These are phyloP conservation scores for Leptosomus discolor DNA, from an alignment of 2,113 vertebrate genomes.

Conservation along the genomic window DNA sequence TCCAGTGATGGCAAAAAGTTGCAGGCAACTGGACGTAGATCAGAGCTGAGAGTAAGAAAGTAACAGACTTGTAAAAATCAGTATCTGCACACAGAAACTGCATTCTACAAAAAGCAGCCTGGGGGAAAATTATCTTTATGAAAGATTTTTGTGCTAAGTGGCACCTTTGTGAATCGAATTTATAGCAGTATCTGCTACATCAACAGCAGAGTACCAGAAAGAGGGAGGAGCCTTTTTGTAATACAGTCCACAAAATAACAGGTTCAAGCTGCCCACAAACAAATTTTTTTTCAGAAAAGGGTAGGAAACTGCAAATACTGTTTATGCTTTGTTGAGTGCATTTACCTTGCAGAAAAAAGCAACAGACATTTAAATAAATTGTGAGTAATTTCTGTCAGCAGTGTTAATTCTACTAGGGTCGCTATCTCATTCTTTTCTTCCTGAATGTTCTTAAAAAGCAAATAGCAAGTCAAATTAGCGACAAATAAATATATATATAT, in stretches of 20 bases:
- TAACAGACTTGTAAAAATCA: conserved; percentile 29
- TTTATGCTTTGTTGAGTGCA: background rate
- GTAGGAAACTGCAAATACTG: background rate
- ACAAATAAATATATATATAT: background rate
- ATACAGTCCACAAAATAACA: background rate
- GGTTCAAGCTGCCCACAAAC: background rate
- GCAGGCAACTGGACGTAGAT: background rate
- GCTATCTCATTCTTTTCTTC: background rate
- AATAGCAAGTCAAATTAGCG: background rate
- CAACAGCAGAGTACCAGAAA: background rate
- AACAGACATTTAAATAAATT: background rate
- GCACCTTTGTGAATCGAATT: background rate
- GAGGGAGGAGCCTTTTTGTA: background rate
- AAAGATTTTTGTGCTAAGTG: background rate
- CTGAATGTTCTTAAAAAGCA: background rate
- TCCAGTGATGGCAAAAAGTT: background rate
- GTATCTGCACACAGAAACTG: background rate
- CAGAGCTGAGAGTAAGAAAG: conserved; percentile 1
- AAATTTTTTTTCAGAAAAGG: background rate
- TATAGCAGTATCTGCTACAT: background rate
- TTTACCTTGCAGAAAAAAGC: background rate
- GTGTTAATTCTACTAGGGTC: background rate
- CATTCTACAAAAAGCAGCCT: background rate
- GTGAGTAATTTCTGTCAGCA: background rate
- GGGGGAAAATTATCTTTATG: background rate